Conservation (phyloP, 2,888 invertebrate genomes). For the Galerucella nymphaeae region DNA sequence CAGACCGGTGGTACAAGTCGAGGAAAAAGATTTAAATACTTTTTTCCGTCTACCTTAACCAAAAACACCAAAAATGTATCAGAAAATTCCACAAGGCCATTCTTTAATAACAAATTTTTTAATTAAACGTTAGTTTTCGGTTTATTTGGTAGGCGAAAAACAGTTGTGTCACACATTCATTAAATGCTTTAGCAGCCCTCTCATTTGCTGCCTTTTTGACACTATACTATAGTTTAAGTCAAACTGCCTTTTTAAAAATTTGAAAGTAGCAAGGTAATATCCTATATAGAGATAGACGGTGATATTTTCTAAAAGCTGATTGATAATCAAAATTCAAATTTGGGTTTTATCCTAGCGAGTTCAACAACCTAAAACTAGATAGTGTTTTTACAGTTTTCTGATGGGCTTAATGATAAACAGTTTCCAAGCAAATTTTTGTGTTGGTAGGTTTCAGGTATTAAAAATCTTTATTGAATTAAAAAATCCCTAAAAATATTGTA, state of each 20-base stretch:
- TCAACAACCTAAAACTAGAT: slow-evolving; percentile 8
- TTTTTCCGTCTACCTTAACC: too few species aligned
- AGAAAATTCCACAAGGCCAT: background rate
- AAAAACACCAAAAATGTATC: too few species aligned
- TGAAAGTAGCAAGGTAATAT: background rate
- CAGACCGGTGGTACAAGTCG: too few species aligned
- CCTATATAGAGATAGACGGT: background rate
- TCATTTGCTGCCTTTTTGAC: too few species aligned
- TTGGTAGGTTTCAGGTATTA: slow-evolving; percentile 10
- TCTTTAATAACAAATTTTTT: too few species aligned
- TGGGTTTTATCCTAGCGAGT: slow-evolving; percentile 16
- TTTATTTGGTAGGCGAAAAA: too few species aligned
- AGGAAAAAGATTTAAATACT: background rate
- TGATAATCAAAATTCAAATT: slow-evolving; percentile 30
- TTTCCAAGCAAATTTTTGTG: background rate
- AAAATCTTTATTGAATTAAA: slow-evolving; percentile 23
- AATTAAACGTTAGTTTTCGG: too few species aligned
- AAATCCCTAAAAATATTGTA: slow-evolving; percentile 32
- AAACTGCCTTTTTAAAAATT: background rate
- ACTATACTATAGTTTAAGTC: background rate
- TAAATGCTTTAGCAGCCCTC: too few species aligned
- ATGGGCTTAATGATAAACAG: slow-evolving; percentile 25
- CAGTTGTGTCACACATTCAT: too few species aligned
- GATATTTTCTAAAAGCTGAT: background rate
- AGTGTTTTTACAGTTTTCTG: slow-evolving; percentile 21